phyloP scores from a whole-genome alignment of 2,888 invertebrate species.

The Malthinus flaveolus region DNA sequence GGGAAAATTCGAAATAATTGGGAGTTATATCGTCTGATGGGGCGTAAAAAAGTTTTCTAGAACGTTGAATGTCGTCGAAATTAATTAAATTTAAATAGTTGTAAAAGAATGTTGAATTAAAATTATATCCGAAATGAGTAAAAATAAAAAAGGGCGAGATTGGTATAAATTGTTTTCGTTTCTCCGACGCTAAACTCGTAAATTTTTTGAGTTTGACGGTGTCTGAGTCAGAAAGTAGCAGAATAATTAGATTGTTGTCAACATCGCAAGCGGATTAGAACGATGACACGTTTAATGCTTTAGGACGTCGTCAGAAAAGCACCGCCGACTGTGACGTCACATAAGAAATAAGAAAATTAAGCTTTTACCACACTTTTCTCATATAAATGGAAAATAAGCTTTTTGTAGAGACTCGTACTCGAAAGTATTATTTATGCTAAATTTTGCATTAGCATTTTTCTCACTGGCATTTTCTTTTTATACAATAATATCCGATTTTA shows the following conservation, averaged over 20 bases:
- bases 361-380: constrained; percentile 18
- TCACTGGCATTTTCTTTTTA: constrained; percentile 5
- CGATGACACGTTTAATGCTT: constrained; percentile 31
- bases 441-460: constrained; percentile 15
- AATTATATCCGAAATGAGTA: too few relatives aligned
- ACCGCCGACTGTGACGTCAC: constrained; percentile 19
- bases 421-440: constrained; percentile 12
- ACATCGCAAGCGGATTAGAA: constrained; percentile 33
- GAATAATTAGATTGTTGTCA: constrained; percentile 37
- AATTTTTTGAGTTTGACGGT: constrained; percentile 21
- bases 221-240: constrained; percentile 31
- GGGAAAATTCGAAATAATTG: too few relatives aligned
- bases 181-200: background rate
- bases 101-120: too few relatives aligned
- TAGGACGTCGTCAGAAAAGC: constrained; percentile 27
- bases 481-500: background rate
- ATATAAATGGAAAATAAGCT: constrained; percentile 23
- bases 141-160: background rate
- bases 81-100: too few relatives aligned
- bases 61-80: too few relatives aligned
- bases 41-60: too few relatives aligned
- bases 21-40: too few relatives aligned
- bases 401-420: constrained; percentile 6
- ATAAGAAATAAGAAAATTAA: constrained; percentile 28
- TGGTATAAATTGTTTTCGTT: constrained; percentile 5